These are phyloP conservation scores for Agrochola macilenta DNA, from an alignment of 2,888 invertebrate genomes.

Conservation along the genomic window DNA sequence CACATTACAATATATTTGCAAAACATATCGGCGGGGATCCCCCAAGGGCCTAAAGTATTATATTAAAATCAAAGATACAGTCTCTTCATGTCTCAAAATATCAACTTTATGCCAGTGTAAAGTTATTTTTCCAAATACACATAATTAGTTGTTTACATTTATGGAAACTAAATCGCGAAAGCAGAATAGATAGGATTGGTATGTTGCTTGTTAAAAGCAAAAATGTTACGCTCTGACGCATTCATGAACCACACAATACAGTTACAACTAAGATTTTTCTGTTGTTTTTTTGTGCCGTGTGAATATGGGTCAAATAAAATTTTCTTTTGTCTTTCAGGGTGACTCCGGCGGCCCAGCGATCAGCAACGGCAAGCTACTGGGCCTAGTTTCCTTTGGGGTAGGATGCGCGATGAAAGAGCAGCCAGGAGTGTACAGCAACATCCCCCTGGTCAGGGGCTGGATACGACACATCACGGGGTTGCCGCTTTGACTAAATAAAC, in stretches of 20 bases:
- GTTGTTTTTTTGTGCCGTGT: background rate
- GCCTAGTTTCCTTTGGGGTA: conserved; percentile 90
- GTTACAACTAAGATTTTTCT: background rate
- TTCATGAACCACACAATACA: background rate
- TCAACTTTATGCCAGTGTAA: background rate
- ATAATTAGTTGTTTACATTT: background rate
- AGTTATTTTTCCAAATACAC: background rate
- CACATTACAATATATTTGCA: background rate
- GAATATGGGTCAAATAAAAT: background rate
- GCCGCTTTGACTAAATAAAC: conserved; percentile 75
- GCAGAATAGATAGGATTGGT: background rate
- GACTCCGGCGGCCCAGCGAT: conserved; percentile 91
- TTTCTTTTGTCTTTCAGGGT: conserved; percentile 74
- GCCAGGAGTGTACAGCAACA: conserved; percentile 90
- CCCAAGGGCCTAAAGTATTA: background rate
- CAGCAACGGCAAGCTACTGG: conserved; percentile 84
- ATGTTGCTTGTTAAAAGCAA: background rate
- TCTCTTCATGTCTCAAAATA: background rate
- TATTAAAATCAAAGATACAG: background rate
- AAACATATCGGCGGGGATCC: background rate
- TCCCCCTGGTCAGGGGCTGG: conserved; percentile 83
- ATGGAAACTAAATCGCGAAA: background rate
- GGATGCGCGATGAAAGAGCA: conserved; percentile 87
- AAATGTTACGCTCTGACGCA: background rate
- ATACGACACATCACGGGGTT: conserved; percentile 81